phyloP scores from a whole-genome alignment of 1,140 invertebrate species.

The Dinoponera quadriceps region DNA sequence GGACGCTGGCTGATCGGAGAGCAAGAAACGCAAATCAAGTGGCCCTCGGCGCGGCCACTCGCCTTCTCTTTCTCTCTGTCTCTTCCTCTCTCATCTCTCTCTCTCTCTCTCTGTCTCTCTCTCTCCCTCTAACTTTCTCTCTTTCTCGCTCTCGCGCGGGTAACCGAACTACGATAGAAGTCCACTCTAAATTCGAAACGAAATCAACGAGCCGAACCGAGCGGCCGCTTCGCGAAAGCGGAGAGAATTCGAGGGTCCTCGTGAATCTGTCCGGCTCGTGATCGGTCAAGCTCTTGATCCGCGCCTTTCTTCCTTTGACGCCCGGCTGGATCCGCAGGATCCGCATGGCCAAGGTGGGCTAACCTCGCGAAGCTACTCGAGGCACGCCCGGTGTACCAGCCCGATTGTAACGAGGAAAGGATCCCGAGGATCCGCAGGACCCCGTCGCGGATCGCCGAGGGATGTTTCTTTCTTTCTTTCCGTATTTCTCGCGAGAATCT shows the following conservation, averaged over 20 bases:
- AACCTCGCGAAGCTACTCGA: conserved; percentile 6
- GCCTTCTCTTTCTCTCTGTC: conserved; percentile 15
- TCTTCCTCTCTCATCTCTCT: neutral
- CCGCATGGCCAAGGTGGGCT: conserved; percentile 8
- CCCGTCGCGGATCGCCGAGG: neutral
- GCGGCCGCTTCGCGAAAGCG: conserved; percentile 51
- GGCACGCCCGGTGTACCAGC: conserved; percentile 15
- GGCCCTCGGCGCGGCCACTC: conserved; percentile 48
- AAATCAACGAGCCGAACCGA: conserved; percentile 72
- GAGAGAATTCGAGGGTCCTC: conserved; percentile 52
- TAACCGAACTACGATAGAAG: conserved; percentile 79
- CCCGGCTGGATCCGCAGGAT: conserved; percentile 25
- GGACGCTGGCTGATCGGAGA: conserved; percentile 31
- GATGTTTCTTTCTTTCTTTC: neutral
- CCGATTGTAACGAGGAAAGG: neutral
- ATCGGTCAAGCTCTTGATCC: conserved; percentile 57
- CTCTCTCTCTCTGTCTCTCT: neutral
- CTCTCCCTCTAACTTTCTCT: conserved; percentile 20
- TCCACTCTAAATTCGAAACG: conserved; percentile 85
- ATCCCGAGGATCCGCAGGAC: conserved; percentile 14
- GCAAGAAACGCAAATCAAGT: conserved; percentile 55
- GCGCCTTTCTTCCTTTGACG: conserved; percentile 11
- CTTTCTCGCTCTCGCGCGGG: conserved; percentile 71
- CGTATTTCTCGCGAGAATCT: neutral
- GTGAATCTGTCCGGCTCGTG: conserved; percentile 63